These are phyloP conservation scores for Galeopsomyia nigrocyanea DNA, from an alignment of 2,888 invertebrate species.

Conservation along the genomic window DNA sequence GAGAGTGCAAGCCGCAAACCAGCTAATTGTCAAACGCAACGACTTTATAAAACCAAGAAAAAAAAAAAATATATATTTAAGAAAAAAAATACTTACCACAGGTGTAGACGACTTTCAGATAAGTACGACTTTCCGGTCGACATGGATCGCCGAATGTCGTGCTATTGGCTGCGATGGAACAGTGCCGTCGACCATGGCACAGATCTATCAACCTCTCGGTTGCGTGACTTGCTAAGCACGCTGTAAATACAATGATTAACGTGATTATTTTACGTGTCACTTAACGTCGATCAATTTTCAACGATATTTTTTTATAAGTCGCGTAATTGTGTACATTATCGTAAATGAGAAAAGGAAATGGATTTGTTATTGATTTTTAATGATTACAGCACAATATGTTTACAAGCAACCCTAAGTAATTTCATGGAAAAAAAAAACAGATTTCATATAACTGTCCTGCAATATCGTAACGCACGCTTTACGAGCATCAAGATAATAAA, in stretches of 20 bases:
- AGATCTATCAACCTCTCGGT: slow-evolving; percentile 92
- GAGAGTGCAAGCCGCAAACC: not conserved
- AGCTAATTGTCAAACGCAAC: not conserved
- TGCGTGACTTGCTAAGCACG: slow-evolving; percentile 88
- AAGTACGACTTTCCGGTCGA: slow-evolving; percentile 83
- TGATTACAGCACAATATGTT: no score
- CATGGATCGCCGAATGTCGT: slow-evolving; percentile 88
- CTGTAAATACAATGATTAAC: slow-evolving; percentile 70
- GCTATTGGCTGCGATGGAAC: slow-evolving; percentile 84
- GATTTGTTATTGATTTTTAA: no score
- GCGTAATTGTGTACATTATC: no score
- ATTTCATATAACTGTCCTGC: not conserved
- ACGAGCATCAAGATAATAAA: no score
- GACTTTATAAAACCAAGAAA: no score
- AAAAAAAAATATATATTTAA: not conserved
- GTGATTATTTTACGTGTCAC: not conserved
- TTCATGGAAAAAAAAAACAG: no score
- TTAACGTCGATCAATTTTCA: slow-evolving; percentile 15
- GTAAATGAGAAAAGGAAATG: no score
- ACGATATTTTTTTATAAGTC: no score
- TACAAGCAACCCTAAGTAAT: no score
- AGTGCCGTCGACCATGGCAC: slow-evolving; percentile 86
- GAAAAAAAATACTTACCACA: slow-evolving; percentile 78
- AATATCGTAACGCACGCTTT: no score
- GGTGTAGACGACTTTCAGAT: slow-evolving; percentile 89